Base-by-base conservation (phyloP, 2,797 vertebrate species). In the Macropodus opercularis region DNA sequence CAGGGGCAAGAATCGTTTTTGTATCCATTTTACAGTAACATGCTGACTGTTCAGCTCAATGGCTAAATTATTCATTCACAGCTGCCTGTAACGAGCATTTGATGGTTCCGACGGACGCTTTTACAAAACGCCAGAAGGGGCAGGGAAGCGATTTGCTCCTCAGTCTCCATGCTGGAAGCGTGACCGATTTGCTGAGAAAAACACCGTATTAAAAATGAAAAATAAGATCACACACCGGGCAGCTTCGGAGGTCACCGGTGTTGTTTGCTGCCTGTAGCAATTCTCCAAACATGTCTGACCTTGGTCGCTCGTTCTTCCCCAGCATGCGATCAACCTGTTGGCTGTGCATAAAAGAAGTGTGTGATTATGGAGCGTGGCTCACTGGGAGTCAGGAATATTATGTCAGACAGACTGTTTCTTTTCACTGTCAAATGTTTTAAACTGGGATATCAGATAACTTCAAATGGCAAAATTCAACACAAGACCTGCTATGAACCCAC, bases 201-300 rank as follows among this genome's bases (percentile, higher is more conserved):
- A 18, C 0, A n/a, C 51, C 1, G 43, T 10, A 48, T 46, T 29
- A 9, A 19, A 47, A 39, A 40, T 19, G 13, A 36, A 35, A 23
- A 47, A 12, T 5, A 17, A 46, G 7, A n/a, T 19, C 2, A 92
- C 93, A 81, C 89, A 99, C 97, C 66, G 97, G 97, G 78, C 97
- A 99, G 73, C 94, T 96, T 42, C 97, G 92, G 62, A 94, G 95
- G 87, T 99, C 97, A 72, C 95, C 97, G 8, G 94, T 90, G 77
- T 95, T 98, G 87, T 95, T 97, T 81, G 96, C 97, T 49, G 96
- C 95, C 90, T 97, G 96, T 79, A 99, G 91, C 89, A 99, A 80
- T 81, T 98, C 95, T 1, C 95, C 95, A 50, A 99, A 98, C 95
- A 96, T 95, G 85, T 98, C 96, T 0, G 95, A 94, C 73, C 93